Evolutionary conservation across 1,140 invertebrate species (phyloP).

Genomic region (Augochlora pura): DNA sequence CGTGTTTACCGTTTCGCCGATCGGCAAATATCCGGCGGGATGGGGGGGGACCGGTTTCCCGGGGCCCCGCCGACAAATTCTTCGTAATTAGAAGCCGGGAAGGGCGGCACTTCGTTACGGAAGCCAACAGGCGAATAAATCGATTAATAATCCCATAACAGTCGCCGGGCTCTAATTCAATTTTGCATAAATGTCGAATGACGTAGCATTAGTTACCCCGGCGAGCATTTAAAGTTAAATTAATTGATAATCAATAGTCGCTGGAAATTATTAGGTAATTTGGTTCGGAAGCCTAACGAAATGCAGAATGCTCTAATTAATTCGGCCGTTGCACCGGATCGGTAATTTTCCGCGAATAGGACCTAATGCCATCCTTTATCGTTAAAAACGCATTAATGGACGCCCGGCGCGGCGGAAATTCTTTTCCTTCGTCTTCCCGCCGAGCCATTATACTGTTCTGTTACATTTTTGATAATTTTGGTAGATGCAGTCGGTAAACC

Average conservation of each 20-base stretch:
- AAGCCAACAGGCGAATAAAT: constrained; percentile 22
- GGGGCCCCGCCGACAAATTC: not conserved
- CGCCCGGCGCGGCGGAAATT: no score
- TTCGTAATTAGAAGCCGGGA: constrained; percentile 1
- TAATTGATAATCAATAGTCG: constrained; percentile 45
- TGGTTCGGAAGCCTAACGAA: constrained; percentile 16
- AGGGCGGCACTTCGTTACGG: constrained; percentile 15
- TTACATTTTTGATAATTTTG: no score
- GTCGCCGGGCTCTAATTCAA: constrained; percentile 36
- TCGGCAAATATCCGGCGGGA: no score
- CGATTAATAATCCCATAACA: constrained; percentile 42
- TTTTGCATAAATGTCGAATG: constrained; percentile 45
- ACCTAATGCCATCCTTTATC: constrained; percentile 1
- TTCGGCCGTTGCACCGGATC: constrained; percentile 10
- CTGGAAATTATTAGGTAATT: constrained; percentile 42
- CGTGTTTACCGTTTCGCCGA: no score
- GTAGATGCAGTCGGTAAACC: no score
- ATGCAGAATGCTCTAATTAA: constrained; percentile 19
- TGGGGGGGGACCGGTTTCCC: no score
- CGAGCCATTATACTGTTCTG: no score
- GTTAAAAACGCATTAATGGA: not conserved
- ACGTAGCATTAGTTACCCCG: constrained; percentile 40
- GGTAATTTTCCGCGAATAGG: constrained; percentile 7
- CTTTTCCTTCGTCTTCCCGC: no score
- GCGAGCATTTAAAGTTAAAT: constrained; percentile 43